Percentiles rank a stretch among this genome's conserved stretches.
phyloP scores from a whole-genome alignment of 2,113 vertebrate genomes.

The Prochilodus magdalenae region DNA sequence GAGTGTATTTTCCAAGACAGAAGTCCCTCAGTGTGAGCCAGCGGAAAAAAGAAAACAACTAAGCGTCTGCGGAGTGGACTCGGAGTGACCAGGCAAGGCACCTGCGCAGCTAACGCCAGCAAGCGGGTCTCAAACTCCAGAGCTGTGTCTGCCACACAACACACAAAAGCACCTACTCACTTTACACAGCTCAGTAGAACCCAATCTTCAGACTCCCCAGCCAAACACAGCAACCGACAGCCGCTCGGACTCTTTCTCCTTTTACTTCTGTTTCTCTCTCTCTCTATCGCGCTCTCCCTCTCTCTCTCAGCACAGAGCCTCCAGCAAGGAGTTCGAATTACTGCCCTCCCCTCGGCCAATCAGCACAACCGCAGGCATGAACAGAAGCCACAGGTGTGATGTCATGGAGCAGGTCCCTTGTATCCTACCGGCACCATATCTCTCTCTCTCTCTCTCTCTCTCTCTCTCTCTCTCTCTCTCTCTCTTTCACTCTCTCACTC shows the following conservation, averaged over 20 bases:
- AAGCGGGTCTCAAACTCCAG: neutral
- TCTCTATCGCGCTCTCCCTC: neutral
- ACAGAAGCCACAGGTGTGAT: too few species aligned
- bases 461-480: too few species aligned
- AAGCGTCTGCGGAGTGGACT: neutral
- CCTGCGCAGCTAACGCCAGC: neutral
- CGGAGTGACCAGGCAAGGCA: neutral
- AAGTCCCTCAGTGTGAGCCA: neutral
- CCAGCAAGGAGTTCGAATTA: constrained; percentile 74
- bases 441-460: too few species aligned
- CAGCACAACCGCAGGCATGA: too few species aligned
- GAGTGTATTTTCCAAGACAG: neutral
- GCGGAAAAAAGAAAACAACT: constrained; percentile 12
- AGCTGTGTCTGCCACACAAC: neutral
- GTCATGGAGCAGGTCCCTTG: too few species aligned
- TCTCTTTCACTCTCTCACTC: too few species aligned
- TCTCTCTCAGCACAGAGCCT: constrained; percentile 18
- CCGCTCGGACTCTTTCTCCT: constrained; percentile 9
- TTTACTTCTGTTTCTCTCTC: too few species aligned
- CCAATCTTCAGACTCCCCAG: neutral
- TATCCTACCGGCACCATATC: too few species aligned
- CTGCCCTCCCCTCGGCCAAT: constrained; percentile 64
- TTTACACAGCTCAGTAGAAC: neutral
- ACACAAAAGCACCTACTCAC: neutral
- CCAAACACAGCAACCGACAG: neutral